Percentiles rank a stretch among this genome's conserved stretches.
Conservation (phyloP, 2,113 vertebrate species). For the Clarias magur region DNA sequence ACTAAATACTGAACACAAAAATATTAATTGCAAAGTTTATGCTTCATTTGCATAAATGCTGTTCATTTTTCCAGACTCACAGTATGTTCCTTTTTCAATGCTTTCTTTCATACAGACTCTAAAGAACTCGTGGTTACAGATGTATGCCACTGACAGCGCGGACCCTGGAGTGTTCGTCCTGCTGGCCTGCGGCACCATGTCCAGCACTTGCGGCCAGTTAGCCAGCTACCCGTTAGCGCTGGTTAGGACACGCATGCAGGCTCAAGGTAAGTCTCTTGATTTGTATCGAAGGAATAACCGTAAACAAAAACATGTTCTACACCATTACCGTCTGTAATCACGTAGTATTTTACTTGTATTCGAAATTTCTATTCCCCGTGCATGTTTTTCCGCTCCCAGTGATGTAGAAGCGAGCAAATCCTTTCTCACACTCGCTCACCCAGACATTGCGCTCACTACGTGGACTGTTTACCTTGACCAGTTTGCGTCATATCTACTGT, state of each 20-base stretch:
- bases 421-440: neutral
- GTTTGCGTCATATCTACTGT: neutral
- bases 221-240: slow-evolving; percentile 93
- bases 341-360: neutral
- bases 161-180: slow-evolving; percentile 93
- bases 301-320: neutral
- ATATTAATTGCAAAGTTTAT: neutral
- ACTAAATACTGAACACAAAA: neutral
- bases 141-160: slow-evolving; percentile 84
- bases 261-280: slow-evolving; percentile 80
- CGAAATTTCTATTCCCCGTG: neutral
- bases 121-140: slow-evolving; percentile 91
- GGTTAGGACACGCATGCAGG: slow-evolving; percentile 96
- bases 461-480: neutral
- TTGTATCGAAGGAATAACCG: neutral
- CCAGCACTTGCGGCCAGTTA: slow-evolving; percentile 93
- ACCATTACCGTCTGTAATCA: neutral
- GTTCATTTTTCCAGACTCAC: neutral
- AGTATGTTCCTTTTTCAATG: neutral
- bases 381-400: neutral
- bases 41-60: no score
- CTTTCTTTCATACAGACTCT: slow-evolving; percentile 76
- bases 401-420: neutral
- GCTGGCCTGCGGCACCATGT: slow-evolving; percentile 91
- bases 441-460: neutral